Percentiles rank a stretch among this genome's conserved stretches.
Evolutionary conservation across 2,797 vertebrate genomes (phyloP).

Genomic region (Spea hammondii): DNA sequence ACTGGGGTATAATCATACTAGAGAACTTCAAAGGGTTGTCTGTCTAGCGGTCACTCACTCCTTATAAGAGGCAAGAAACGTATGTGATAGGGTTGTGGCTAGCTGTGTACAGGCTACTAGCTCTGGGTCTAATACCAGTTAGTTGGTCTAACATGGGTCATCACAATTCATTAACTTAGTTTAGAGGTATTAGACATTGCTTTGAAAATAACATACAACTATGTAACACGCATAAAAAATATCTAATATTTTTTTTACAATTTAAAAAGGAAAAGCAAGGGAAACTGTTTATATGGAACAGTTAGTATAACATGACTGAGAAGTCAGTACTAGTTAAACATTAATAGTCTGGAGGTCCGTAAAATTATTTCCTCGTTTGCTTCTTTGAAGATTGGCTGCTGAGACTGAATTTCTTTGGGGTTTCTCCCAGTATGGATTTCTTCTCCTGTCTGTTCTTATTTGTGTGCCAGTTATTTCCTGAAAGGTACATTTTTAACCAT

Average conservation of each 20-base stretch:
- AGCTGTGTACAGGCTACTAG: too few species aligned
- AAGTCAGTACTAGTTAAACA: slow-evolving; percentile 7
- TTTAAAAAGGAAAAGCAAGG: background rate
- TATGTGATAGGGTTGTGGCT: too few species aligned
- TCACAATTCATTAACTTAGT: too few species aligned
- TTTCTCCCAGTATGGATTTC: slow-evolving; percentile 28
- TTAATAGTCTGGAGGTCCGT: slow-evolving; percentile 21
- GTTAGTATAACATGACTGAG: background rate
- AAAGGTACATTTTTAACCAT: slow-evolving; percentile 42
- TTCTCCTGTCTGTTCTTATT: slow-evolving; percentile 28
- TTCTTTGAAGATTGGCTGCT: slow-evolving; percentile 30
- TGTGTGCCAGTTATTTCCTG: slow-evolving; percentile 36
- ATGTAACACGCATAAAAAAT: too few species aligned
- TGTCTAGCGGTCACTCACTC: too few species aligned
- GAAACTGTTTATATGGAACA: slow-evolving; percentile 12
- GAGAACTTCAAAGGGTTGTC: too few species aligned
- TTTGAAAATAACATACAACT: too few species aligned
- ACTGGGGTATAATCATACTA: too few species aligned
- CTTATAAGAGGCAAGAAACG: too few species aligned
- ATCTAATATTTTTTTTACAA: background rate
- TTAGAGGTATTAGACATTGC: too few species aligned
- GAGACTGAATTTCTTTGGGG: slow-evolving; percentile 15
- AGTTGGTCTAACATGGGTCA: too few species aligned
- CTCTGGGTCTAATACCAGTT: too few species aligned
- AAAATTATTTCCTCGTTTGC: slow-evolving; percentile 25